phyloP scores from a whole-genome alignment of 2,888 invertebrate species.

The Scaptodrosophila latifasciaeformis region DNA sequence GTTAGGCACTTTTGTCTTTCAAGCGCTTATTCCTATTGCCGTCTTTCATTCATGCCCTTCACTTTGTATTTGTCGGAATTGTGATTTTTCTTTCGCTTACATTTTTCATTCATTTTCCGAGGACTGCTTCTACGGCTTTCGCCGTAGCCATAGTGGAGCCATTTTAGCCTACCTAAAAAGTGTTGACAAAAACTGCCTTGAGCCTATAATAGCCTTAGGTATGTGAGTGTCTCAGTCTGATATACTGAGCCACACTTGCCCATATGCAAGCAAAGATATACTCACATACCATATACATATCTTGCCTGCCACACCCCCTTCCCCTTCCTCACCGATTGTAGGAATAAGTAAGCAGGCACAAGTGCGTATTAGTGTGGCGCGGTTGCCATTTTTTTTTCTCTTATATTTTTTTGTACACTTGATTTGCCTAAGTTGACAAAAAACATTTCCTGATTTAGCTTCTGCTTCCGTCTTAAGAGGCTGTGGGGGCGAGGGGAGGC shows the following conservation, averaged over 20 bases:
- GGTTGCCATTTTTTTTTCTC: conserved; percentile 39
- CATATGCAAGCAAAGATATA: too few relatives aligned
- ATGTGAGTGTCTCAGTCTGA: conserved; percentile 8
- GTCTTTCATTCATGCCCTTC: conserved; percentile 17
- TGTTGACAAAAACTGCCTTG: conserved; percentile 64
- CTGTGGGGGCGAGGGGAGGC: too few relatives aligned
- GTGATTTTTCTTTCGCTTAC: conserved; percentile 3
- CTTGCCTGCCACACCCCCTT: neutral
- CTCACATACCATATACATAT: too few relatives aligned
- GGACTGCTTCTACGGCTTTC: conserved; percentile 30
- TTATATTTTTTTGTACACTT: conserved; percentile 9
- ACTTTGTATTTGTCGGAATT: conserved; percentile 7
- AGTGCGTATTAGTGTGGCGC: conserved; percentile 49
- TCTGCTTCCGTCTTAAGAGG: neutral
- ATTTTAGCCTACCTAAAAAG: conserved; percentile 57
- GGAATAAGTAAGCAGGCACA: conserved; percentile 37
- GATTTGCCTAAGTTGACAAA: conserved; percentile 34
- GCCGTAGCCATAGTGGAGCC: too few relatives aligned
- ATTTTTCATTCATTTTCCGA: conserved; percentile 9
- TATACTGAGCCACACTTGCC: too few relatives aligned
- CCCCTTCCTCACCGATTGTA: neutral
- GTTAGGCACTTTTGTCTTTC: conserved; percentile 48
- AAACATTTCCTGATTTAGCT: conserved; percentile 21
- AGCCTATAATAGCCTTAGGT: conserved; percentile 53
- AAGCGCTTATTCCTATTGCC: conserved; percentile 42